A percentile compares a stretch with the other conserved stretches of the same genome.
phyloP scores from a whole-genome alignment of 2,797 vertebrate genomes.

The Notoglanidium macrostoma region DNA sequence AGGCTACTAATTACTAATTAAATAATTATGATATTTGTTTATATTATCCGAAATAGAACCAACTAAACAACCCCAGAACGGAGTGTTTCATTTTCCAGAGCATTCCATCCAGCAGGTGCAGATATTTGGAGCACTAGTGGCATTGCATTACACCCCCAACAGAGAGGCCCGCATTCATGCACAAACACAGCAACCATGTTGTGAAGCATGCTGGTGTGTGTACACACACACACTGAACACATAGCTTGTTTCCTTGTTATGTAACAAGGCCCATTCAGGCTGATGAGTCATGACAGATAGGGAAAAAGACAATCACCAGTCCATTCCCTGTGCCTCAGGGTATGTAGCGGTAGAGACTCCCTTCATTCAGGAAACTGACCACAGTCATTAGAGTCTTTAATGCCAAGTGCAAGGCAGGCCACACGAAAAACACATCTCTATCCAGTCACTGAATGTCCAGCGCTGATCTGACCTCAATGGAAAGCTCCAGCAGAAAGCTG shows the following conservation, averaged over 20 bases:
- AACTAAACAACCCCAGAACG: not conserved
- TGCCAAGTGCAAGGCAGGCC: conserved; percentile 62
- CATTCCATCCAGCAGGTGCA: not conserved
- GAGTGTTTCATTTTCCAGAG: too few species aligned
- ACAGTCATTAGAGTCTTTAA: conserved; percentile 49
- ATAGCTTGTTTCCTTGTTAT: conserved; percentile 44
- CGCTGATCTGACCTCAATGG: not conserved
- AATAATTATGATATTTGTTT: not conserved
- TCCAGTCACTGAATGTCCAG: conserved; percentile 8
- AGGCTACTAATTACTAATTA: not conserved
- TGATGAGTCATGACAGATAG: conserved; percentile 46
- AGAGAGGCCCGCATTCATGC: not conserved
- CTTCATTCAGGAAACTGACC: conserved; percentile 58
- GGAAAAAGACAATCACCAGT: conserved; percentile 26
- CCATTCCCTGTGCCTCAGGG: conserved; percentile 48
- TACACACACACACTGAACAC: not conserved
- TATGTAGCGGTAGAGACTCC: conserved; percentile 49
- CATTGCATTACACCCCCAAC: not conserved
- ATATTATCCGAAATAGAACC: not conserved
- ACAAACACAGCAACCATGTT: not conserved
- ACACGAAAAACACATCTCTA: conserved; percentile 71
- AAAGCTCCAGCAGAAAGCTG: not conserved
- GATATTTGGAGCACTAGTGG: not conserved
- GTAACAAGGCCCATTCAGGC: conserved; percentile 48
- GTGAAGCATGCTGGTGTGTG: not conserved